Percentiles rank a stretch among this genome's conserved stretches.
phyloP scores from a whole-genome alignment of 2,888 invertebrate species.

The Aphodius sticticus region DNA sequence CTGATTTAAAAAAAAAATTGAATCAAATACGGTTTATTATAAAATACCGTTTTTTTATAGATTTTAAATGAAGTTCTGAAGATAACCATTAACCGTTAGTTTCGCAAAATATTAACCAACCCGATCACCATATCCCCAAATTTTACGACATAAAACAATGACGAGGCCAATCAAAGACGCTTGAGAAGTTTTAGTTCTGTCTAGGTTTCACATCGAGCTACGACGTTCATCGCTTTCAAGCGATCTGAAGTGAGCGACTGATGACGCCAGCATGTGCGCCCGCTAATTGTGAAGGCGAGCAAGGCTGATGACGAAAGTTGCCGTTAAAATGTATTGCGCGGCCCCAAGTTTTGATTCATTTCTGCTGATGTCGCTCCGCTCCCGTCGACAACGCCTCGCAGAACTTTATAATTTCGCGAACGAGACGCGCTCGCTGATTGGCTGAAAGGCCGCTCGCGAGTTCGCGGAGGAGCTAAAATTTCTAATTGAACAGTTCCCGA shows the following conservation, averaged over 20 bases:
- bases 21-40: too few species aligned
- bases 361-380: slow-evolving; percentile 12
- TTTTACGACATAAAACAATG: too few species aligned
- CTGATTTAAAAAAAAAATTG: too few species aligned
- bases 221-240: not conserved
- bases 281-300: not conserved
- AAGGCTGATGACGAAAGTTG: slow-evolving; percentile 34
- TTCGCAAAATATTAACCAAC: too few species aligned
- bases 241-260: not conserved
- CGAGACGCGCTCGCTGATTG: not conserved
- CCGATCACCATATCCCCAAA: too few species aligned
- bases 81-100: too few species aligned
- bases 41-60: too few species aligned
- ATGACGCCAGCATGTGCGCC: not conserved
- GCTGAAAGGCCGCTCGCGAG: not conserved
- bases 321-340: slow-evolving; percentile 26
- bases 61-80: too few species aligned
- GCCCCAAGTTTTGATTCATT: slow-evolving; percentile 4
- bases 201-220: not conserved
- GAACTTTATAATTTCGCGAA: slow-evolving; percentile 6
- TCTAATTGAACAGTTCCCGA: slow-evolving; percentile 8
- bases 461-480: slow-evolving; percentile 1
- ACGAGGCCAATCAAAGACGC: too few species aligned
- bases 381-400: not conserved
- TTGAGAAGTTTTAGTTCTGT: too few species aligned